phyloP scores from a whole-genome alignment of 2,888 invertebrate species.

The Scrobipalpa costella region DNA sequence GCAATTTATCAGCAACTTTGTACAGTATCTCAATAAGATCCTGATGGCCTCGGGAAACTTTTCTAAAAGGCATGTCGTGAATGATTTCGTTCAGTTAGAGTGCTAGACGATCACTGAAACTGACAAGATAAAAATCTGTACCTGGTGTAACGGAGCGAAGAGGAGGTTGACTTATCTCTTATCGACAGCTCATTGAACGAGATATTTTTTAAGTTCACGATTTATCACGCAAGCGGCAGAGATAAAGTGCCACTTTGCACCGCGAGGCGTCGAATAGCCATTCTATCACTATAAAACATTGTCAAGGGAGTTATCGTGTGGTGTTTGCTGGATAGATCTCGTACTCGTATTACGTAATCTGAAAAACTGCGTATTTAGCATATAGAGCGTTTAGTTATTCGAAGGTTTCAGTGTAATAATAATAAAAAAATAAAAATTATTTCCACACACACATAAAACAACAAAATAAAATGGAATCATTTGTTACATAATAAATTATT shows the following conservation, averaged over 20 bases:
- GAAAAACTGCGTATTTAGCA: background rate
- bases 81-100: slow-evolving; percentile 30
- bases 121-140: slow-evolving; percentile 32
- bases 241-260: slow-evolving; percentile 20
- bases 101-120: slow-evolving; percentile 34
- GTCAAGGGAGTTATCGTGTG: slow-evolving; percentile 15
- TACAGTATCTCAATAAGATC: slow-evolving; percentile 55
- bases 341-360: background rate
- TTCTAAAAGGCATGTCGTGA: slow-evolving; percentile 55
- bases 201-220: slow-evolving; percentile 19
- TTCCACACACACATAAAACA: too few relatives aligned
- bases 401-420: too few relatives aligned
- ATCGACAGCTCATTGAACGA: slow-evolving; percentile 16
- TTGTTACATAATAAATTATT: too few relatives aligned
- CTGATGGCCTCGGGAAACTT: slow-evolving; percentile 54
- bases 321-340: background rate
- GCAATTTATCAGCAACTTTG: slow-evolving; percentile 49
- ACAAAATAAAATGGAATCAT: too few relatives aligned
- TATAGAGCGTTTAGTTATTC: background rate
- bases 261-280: slow-evolving; percentile 15
- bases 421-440: too few relatives aligned
- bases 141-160: slow-evolving; percentile 26
- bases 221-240: slow-evolving; percentile 16
- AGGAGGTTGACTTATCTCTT: slow-evolving; percentile 31
- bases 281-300: slow-evolving; percentile 23